Evolutionary conservation across 2,113 vertebrate genomes (phyloP), one percentile per base, ranked within the genome.

Genomic region (Ailuropoda melanoleuca): DNA sequence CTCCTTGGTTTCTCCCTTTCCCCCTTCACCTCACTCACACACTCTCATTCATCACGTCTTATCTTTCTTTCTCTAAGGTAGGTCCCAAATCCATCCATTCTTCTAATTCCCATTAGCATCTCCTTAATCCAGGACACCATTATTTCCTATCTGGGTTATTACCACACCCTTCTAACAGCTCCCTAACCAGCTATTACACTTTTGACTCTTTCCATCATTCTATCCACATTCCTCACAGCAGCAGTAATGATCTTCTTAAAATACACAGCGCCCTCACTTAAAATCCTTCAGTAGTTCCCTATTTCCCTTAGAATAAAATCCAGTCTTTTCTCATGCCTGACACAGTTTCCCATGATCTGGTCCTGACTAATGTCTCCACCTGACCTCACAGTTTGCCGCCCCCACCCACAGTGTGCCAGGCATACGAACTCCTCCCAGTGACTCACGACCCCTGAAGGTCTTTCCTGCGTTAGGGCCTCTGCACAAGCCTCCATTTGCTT

Each of bases 221-320:
- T 72, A 1, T 6, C 39, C 31, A 18, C n/a, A 37, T 3, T 34
- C 72, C n/a, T n/a, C 48, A 72, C 0, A 66, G 46, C 18, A 90
- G 24, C 4, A 24, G 56, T 23, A 80, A 88, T 26, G 3, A 88
- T 70, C 43, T 74, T 74, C 26, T 85, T 75, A 84, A 95, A 90
- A 68, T 8, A 68, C 4, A 68, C 11, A 64, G 19, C 15, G 24
- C 62, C 50, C 50, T 68, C 60, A 53, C 19, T 53, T 53, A 55
- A 88, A 78, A 55, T 56, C 34, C 46, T 72, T 66, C n/a, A 50
- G 37, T 53, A 74, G 55, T 10, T 60, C 17, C 66, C 60, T 46
- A 17, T 50, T 88, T 96, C 48, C 82, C 23, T 43, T 46, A 56
- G 23, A 80, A 64, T 66, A 78, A 90, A 78, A 94, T 10, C 26